Percentiles rank a stretch among this genome's conserved stretches.
These are phyloP conservation scores for Drosophila rellima DNA, from an alignment of 2,888 invertebrate genomes.

Conservation along the genomic window DNA sequence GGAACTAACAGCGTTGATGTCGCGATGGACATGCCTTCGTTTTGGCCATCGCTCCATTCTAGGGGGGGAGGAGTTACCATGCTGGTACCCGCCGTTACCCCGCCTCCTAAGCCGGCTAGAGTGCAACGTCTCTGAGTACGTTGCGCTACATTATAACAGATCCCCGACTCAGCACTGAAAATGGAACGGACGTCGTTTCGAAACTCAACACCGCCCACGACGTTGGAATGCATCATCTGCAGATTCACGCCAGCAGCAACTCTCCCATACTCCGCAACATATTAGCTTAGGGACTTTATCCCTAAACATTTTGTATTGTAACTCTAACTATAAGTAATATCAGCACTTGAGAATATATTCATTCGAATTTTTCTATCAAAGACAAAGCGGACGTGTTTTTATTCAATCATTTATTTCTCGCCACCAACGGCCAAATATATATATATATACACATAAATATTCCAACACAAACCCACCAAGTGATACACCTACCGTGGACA, in stretches of 20 bases:
- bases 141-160: background rate
- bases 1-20: background rate
- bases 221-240: background rate
- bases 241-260: background rate
- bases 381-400: background rate
- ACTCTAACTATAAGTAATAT: background rate
- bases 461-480: too few species aligned
- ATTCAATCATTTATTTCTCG: background rate
- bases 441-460: too few species aligned
- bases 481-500: too few species aligned
- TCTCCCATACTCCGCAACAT: background rate
- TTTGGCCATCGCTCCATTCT: background rate
- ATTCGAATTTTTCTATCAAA: background rate
- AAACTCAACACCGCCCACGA: background rate
- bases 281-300: background rate
- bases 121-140: background rate
- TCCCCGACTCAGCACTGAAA: background rate
- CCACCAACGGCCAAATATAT: too few species aligned
- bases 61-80: background rate
- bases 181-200: constrained; percentile 1
- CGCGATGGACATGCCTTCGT: background rate
- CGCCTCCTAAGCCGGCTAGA: background rate
- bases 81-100: background rate
- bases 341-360: background rate
- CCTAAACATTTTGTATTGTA: background rate